Conservation (phyloP, 2,113 vertebrate genomes). For the Cinclus cinclus region DNA sequence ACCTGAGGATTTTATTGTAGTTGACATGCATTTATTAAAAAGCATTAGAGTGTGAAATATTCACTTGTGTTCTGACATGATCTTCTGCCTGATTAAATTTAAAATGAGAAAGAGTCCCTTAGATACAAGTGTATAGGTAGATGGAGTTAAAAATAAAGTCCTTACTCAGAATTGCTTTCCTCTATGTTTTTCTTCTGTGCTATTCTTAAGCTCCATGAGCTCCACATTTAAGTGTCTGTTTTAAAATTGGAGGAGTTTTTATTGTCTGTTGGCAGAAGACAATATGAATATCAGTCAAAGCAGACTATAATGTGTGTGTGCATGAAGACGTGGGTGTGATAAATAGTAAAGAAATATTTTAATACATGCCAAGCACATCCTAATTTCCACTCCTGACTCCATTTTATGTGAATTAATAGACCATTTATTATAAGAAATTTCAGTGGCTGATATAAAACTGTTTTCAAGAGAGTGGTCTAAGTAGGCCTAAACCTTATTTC, state of each 20-base stretch:
- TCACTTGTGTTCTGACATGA: not conserved
- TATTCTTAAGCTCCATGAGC: not conserved
- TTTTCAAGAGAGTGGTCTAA: not conserved
- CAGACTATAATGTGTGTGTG: not conserved
- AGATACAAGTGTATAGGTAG: not conserved
- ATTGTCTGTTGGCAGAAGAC: not conserved
- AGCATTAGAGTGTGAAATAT: not conserved
- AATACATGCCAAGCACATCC: not conserved
- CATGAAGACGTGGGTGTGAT: not conserved
- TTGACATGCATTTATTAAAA: not conserved
- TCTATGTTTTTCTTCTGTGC: not conserved
- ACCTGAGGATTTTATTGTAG: not conserved
- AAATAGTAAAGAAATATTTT: not conserved
- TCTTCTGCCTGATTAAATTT: not conserved
- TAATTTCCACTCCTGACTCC: not conserved
- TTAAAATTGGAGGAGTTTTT: not conserved
- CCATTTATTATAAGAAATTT: not conserved
- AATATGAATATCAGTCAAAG: not conserved
- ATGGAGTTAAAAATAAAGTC: not conserved
- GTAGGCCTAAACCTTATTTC: not conserved
- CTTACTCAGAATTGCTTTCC: not conserved
- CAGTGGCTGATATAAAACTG: not conserved
- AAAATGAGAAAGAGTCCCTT: not conserved
- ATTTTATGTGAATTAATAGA: not conserved
- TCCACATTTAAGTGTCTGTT: not conserved